phyloP scores from a whole-genome alignment of 2,888 invertebrate species.

The Coelopa pilipes region DNA sequence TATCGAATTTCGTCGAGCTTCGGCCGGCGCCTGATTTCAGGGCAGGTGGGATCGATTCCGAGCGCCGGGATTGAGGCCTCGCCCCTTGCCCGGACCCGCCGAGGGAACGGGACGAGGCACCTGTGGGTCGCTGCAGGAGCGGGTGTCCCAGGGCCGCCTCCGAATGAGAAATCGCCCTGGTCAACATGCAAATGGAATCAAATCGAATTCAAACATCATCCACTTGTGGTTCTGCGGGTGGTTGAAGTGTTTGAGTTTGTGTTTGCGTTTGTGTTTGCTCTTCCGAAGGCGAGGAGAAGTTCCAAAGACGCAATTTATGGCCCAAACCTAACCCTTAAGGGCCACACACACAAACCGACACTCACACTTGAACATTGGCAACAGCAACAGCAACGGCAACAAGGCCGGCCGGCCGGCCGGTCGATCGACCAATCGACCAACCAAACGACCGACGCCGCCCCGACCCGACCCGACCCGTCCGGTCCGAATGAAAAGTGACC shows the following conservation, averaged over 20 bases:
- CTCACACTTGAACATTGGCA: background rate
- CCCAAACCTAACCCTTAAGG: conserved; percentile 41
- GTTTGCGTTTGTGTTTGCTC: too few species aligned
- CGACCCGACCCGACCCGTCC: background rate
- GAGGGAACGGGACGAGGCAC: too few species aligned
- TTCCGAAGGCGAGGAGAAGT: conserved; percentile 21
- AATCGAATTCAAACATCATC: conserved; percentile 42
- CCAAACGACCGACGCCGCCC: conserved; percentile 27
- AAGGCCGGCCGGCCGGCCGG: background rate
- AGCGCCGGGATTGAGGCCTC: too few species aligned
- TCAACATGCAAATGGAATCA: conserved; percentile 32
- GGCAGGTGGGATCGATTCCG: too few species aligned
- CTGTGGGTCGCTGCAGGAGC: too few species aligned
- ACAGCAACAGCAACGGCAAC: background rate
- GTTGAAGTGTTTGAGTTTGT: too few species aligned
- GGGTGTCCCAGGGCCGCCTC: too few species aligned
- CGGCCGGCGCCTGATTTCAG: too few species aligned
- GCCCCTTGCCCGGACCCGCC: too few species aligned
- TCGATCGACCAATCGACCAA: conserved; percentile 23
- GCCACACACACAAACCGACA: conserved; percentile 33
- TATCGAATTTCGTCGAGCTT: conserved; percentile 19
- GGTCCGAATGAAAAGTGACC: conserved; percentile 45
- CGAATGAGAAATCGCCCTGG: background rate
- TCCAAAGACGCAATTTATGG: conserved; percentile 52
- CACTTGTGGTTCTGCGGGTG: conserved; percentile 37